Percentiles rank a stretch among this genome's conserved stretches.
Conservation (phyloP, 2,888 invertebrate species). For the Noctuana brunneofusca region DNA sequence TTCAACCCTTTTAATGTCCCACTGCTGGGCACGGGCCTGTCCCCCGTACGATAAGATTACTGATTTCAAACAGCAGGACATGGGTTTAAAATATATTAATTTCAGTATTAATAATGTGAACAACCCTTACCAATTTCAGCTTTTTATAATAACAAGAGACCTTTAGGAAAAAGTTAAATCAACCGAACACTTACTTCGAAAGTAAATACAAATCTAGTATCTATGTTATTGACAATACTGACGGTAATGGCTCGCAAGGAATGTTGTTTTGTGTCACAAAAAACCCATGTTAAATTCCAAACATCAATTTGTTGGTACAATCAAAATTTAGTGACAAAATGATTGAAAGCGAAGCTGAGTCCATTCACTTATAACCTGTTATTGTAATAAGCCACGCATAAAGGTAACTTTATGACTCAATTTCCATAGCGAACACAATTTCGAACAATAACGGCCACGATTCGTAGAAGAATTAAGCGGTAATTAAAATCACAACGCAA, state of each 20-base stretch:
- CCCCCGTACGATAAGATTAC: too few species aligned
- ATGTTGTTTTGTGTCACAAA: constrained; percentile 29
- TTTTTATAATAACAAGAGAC: not conserved
- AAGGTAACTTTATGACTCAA: constrained; percentile 36
- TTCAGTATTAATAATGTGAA: too few species aligned
- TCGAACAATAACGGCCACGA: constrained; percentile 31
- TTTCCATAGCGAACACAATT: constrained; percentile 36
- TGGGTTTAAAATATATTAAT: too few species aligned
- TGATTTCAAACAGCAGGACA: too few species aligned
- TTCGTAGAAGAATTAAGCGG: constrained; percentile 29
- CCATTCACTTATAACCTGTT: constrained; percentile 35
- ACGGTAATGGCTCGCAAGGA: constrained; percentile 14
- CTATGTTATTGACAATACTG: constrained; percentile 12
- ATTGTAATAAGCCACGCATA: constrained; percentile 25
- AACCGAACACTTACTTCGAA: not conserved
- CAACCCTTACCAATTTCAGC: too few species aligned
- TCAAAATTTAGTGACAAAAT: constrained; percentile 34
- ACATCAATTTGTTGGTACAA: constrained; percentile 31
- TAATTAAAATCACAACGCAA: constrained; percentile 37
- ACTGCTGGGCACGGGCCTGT: too few species aligned
- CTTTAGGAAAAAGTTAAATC: not conserved
- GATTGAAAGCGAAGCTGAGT: constrained; percentile 30
- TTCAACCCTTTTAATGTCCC: too few species aligned
- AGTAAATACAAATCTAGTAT: constrained; percentile 13
- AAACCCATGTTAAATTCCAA: constrained; percentile 23